Evolutionary conservation across 2,797 vertebrate species (phyloP).

Genomic region (Austrolebias charrua): DNA sequence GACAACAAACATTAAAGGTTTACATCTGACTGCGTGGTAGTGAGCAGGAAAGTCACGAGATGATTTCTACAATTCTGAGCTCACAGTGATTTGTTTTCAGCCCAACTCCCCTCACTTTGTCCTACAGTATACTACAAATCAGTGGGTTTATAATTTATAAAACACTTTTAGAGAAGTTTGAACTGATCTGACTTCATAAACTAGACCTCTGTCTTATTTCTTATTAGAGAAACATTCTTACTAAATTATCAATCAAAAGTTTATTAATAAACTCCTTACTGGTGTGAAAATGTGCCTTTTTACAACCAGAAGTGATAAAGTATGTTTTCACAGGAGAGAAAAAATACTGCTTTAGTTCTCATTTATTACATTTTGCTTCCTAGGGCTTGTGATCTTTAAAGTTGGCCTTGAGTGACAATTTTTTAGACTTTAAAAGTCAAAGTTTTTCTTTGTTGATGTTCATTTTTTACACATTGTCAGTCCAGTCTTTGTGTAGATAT

Average conservation of each 20-base stretch:
- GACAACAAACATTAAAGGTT: background rate
- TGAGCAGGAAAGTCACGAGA: constrained; percentile 4
- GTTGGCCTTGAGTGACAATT: background rate
- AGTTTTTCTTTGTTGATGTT: background rate
- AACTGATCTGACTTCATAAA: constrained; percentile 46
- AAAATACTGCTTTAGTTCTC: background rate
- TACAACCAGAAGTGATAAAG: background rate
- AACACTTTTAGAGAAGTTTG: constrained; percentile 7
- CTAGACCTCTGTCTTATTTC: constrained; percentile 29
- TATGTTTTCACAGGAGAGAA: too few relatives aligned
- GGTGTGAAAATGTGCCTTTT: background rate
- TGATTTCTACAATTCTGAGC: background rate
- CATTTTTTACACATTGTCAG: background rate
- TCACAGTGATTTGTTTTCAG: too few relatives aligned
- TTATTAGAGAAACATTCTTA: constrained; percentile 57
- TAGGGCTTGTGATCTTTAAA: background rate
- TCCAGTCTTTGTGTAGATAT: background rate
- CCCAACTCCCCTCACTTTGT: constrained; percentile 25
- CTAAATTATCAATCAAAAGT: background rate
- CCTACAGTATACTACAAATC: constrained; percentile 25
- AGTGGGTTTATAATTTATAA: constrained; percentile 34
- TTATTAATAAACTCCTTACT: too few relatives aligned
- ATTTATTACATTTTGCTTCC: background rate
- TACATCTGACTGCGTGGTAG: background rate
- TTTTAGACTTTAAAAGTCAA: background rate